Conservation (phyloP, 2,888 invertebrate species). For the Yponomeuta malinellus region DNA sequence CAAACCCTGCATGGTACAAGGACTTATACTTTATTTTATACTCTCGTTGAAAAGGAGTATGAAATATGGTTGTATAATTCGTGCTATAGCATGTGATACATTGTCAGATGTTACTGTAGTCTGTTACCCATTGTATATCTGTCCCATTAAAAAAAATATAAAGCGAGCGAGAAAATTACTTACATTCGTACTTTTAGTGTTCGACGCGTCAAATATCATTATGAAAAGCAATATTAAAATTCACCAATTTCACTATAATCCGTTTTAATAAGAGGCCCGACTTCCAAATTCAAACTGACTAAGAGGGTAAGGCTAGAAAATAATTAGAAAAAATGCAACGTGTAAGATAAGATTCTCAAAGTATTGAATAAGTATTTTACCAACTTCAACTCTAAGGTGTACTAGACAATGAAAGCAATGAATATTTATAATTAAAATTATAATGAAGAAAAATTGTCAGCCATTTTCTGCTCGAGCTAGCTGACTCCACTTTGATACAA, state of each 20-base stretch:
- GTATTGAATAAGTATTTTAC: slow-evolving; percentile 75
- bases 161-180: background rate
- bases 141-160: slow-evolving; percentile 1
- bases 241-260: slow-evolving; percentile 13
- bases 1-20: slow-evolving; percentile 45
- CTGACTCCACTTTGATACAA: slow-evolving; percentile 72
- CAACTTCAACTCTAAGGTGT: slow-evolving; percentile 63
- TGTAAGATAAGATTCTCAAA: slow-evolving; percentile 51
- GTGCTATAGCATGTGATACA: slow-evolving; percentile 65
- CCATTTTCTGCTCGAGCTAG: slow-evolving; percentile 62
- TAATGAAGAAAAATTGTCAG: slow-evolving; percentile 48
- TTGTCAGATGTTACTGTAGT: slow-evolving; percentile 57
- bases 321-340: slow-evolving; percentile 69
- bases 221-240: slow-evolving; percentile 11
- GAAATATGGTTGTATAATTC: background rate
- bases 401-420: slow-evolving; percentile 69
- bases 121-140: slow-evolving; percentile 35
- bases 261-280: slow-evolving; percentile 36
- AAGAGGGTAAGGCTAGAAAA: slow-evolving; percentile 53
- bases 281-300: slow-evolving; percentile 49
- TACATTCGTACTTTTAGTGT: slow-evolving; percentile 8
- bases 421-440: slow-evolving; percentile 64
- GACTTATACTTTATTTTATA: slow-evolving; percentile 58
- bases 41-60: background rate
- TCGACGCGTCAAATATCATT: slow-evolving; percentile 5